Conservation (phyloP, 2,888 invertebrate species). For the Tinea semifulvella region DNA sequence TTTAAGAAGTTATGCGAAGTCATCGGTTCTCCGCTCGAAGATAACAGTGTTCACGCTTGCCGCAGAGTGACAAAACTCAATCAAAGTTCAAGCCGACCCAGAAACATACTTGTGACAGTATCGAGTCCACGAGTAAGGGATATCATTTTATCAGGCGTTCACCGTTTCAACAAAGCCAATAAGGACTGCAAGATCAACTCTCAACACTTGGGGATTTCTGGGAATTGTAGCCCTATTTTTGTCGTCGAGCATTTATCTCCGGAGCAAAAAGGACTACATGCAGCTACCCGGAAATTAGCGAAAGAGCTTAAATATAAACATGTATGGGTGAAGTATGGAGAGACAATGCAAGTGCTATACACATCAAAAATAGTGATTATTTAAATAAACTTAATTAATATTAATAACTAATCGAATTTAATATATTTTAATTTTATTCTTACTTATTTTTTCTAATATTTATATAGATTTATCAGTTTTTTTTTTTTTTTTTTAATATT, state of each 20-base stretch:
- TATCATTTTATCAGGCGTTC: slow-evolving; percentile 16
- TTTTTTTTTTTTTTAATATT: neutral
- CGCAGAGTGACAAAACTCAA: slow-evolving; percentile 19
- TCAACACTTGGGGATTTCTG: slow-evolving; percentile 14
- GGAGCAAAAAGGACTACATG: slow-evolving; percentile 17
- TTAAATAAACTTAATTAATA: neutral
- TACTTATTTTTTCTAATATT: too few relatives aligned
- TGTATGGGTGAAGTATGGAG: slow-evolving; percentile 7
- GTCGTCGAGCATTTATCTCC: slow-evolving; percentile 19
- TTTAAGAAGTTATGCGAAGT: slow-evolving; percentile 13
- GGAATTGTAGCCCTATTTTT: slow-evolving; percentile 15
- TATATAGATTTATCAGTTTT: too few relatives aligned
- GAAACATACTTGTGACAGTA: too few relatives aligned
- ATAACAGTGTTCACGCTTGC: slow-evolving; percentile 8
- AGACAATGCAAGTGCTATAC: neutral
- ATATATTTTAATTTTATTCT: too few relatives aligned
- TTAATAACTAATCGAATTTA: neutral
- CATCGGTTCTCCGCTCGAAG: neutral
- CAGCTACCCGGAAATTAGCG: slow-evolving; percentile 4
- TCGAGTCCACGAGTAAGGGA: slow-evolving; percentile 18
- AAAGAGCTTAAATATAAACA: neutral
- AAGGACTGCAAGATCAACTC: slow-evolving; percentile 13
- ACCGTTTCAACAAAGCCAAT: slow-evolving; percentile 19
- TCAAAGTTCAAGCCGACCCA: slow-evolving; percentile 15
- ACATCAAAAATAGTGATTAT: neutral